These are phyloP conservation scores for Heliothis virescens DNA, from an alignment of 1,140 invertebrate species.

Conservation along the genomic window DNA sequence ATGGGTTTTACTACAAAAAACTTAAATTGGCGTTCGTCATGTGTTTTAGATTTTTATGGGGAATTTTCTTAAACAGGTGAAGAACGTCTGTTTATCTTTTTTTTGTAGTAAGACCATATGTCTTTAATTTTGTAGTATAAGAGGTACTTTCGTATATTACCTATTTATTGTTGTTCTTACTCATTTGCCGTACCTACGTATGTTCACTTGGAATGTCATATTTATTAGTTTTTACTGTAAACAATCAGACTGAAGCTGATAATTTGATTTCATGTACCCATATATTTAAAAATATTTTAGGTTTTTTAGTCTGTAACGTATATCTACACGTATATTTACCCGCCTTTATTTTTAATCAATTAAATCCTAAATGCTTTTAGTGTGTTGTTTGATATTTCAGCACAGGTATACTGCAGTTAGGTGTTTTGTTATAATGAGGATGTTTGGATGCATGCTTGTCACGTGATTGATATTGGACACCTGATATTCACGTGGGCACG, in stretches of 20 bases:
- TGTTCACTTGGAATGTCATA: neutral
- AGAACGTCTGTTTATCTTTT: no score
- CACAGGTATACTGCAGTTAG: neutral
- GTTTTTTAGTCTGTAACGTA: neutral
- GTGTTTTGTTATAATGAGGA: conserved; percentile 11
- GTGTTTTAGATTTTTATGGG: no score
- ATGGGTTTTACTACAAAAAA: no score
- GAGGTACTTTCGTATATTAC: neutral
- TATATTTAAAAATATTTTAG: neutral
- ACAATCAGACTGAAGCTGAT: conserved; percentile 23
- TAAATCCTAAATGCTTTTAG: neutral
- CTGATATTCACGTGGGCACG: conserved; percentile 28
- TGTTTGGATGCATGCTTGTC: neutral
- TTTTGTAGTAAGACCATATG: no score
- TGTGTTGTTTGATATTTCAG: conserved; percentile 38
- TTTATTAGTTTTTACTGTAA: neutral
- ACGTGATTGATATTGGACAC: conserved; percentile 33
- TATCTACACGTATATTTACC: conserved; percentile 14
- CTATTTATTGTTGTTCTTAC: neutral
- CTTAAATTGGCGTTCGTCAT: no score
- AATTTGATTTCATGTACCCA: neutral
- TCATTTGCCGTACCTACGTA: neutral
- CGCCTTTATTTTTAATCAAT: conserved; percentile 28
- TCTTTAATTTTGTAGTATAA: neutral
- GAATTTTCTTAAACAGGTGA: no score